phyloP scores from a whole-genome alignment of 2,113 vertebrate genomes.

The Hirundichthys speculiger region DNA sequence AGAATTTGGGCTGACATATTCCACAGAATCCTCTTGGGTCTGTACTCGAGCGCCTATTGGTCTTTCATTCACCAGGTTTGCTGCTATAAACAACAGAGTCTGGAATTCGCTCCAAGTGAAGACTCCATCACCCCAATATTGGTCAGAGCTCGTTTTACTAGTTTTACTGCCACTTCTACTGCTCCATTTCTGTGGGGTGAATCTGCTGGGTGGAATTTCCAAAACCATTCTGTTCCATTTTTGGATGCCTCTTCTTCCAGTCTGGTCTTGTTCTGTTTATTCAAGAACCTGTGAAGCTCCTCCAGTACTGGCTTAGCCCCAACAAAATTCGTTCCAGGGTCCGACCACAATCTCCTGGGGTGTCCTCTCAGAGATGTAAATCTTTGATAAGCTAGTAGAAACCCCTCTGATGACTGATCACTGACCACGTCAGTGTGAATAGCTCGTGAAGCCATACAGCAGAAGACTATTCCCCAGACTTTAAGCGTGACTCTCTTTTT shows the following conservation, averaged over 20 bases:
- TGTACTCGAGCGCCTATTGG: background rate
- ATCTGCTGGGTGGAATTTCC: background rate
- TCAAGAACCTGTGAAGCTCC: background rate
- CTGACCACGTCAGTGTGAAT: background rate
- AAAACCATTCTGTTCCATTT: background rate
- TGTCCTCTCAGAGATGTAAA: conserved; percentile 3
- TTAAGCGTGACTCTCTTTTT: too few relatives aligned
- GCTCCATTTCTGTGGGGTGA: conserved; percentile 1
- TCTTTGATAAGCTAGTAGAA: background rate
- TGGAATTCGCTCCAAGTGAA: background rate
- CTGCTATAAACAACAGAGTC: background rate
- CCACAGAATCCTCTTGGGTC: background rate
- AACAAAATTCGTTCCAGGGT: conserved; percentile 1
- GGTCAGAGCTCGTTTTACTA: too few relatives aligned
- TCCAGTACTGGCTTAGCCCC: background rate
- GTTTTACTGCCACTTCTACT: too few relatives aligned
- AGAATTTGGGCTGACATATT: background rate
- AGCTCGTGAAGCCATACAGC: background rate
- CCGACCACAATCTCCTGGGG: background rate
- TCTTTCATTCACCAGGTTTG: background rate
- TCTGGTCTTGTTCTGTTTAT: background rate
- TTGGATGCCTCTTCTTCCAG: background rate
- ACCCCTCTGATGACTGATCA: background rate
- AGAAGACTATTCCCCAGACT: too few relatives aligned
- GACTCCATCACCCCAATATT: too few relatives aligned